phyloP scores from a whole-genome alignment of 1,140 invertebrate genomes.

The Solen grandis region DNA sequence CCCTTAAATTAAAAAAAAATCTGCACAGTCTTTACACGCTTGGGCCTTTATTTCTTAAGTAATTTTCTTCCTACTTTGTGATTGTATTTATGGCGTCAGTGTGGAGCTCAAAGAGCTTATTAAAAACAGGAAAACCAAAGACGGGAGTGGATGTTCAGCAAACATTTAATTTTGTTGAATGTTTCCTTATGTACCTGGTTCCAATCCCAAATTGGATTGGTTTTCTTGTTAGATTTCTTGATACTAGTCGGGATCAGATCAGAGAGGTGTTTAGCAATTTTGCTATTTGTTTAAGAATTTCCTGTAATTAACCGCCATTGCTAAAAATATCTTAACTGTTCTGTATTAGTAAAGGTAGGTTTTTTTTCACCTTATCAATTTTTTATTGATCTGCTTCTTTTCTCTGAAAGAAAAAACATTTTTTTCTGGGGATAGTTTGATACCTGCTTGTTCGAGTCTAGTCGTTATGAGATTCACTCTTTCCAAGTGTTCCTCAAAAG shows the following conservation, averaged over 20 bases:
- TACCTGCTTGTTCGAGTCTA: constrained; percentile 33
- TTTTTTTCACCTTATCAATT: constrained; percentile 72
- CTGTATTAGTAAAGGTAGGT: constrained; percentile 61
- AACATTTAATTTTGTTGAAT: constrained; percentile 55
- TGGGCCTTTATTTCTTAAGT: too few relatives aligned
- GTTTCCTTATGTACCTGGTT: constrained; percentile 1
- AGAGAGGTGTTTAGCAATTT: constrained; percentile 74
- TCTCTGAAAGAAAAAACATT: constrained; percentile 78
- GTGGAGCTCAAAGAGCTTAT: constrained; percentile 4
- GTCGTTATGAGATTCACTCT: background rate
- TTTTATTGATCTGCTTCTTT: constrained; percentile 77
- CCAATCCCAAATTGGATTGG: background rate
- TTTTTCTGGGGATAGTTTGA: constrained; percentile 62
- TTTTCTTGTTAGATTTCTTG: background rate
- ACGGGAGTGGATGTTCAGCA: constrained; percentile 48
- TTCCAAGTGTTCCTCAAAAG: constrained; percentile 26
- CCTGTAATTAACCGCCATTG: constrained; percentile 79
- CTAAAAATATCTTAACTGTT: constrained; percentile 81
- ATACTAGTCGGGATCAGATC: constrained; percentile 12
- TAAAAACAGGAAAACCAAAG: background rate
- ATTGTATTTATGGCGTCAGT: constrained; percentile 25
- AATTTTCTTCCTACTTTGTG: too few relatives aligned
- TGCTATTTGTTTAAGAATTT: constrained; percentile 75
- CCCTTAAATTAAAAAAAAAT: too few relatives aligned
- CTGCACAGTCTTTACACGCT: too few relatives aligned